Percentiles rank a stretch among this genome's conserved stretches.
Conservation (phyloP, 2,797 vertebrate genomes). For the Hoplostethus mediterraneus region DNA sequence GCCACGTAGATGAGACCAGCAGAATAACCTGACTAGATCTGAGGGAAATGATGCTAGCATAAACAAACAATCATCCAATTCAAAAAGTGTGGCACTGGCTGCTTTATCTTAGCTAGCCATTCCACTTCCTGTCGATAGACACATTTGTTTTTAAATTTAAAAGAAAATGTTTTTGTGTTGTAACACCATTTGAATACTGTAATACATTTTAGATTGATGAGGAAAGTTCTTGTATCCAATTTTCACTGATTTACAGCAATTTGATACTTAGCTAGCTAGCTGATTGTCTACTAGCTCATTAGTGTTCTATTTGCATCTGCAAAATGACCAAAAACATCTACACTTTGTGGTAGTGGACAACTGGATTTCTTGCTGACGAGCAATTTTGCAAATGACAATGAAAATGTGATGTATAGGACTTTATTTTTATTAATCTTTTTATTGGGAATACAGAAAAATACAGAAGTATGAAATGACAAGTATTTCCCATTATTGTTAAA, state of each 20-base stretch:
- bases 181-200: neutral
- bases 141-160: neutral
- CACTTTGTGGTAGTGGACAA: neutral
- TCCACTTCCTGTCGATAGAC: constrained; percentile 24
- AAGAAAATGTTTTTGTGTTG: neutral
- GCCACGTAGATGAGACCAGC: constrained; percentile 30
- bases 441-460: too few relatives aligned
- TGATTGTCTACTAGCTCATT: neutral
- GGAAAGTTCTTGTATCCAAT: neutral
- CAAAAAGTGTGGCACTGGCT: neutral
- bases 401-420: constrained; percentile 3
- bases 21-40: constrained; percentile 25
- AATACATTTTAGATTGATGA: too few relatives aligned
- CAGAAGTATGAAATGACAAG: too few relatives aligned
- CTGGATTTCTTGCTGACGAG: constrained; percentile 8
- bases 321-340: neutral
- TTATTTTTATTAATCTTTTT: too few relatives aligned
- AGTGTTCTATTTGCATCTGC: constrained; percentile 16
- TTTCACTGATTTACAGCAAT: too few relatives aligned
- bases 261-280: neutral
- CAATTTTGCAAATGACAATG: neutral
- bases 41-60: constrained; percentile 22
- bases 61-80: constrained; percentile 26
- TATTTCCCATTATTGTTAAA: too few relatives aligned
- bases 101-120: constrained; percentile 24